phyloP scores from a whole-genome alignment of 2,113 vertebrate species.

The Morone chrysops region DNA sequence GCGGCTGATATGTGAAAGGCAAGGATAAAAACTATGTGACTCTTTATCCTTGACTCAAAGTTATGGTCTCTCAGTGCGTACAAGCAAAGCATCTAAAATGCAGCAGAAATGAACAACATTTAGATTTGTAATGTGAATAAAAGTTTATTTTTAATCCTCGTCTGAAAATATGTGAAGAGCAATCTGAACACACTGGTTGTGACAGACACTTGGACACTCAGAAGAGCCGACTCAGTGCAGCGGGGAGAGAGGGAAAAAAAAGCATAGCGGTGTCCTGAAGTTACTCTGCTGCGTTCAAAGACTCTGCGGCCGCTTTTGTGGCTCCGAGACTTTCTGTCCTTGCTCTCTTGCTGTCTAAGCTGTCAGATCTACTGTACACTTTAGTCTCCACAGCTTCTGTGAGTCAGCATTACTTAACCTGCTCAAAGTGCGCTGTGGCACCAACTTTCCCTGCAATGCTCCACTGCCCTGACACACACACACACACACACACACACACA shows the following conservation, averaged over 20 bases:
- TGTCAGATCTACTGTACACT: slow-evolving; percentile 31
- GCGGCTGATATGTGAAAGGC: too few relatives aligned
- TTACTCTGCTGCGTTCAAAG: background rate
- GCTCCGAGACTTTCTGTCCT: background rate
- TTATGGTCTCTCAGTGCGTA: too few relatives aligned
- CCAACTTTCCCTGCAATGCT: slow-evolving; percentile 14
- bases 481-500: too few relatives aligned
- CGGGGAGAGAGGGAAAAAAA: background rate
- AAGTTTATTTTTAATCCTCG: background rate
- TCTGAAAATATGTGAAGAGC: background rate
- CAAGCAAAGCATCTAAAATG: too few relatives aligned
- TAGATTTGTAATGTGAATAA: background rate
- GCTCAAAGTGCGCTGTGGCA: slow-evolving; percentile 16
- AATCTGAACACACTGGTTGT: background rate
- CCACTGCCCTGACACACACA: background rate
- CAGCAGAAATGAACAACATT: background rate
- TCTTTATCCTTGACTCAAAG: too few relatives aligned
- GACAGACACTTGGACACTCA: background rate
- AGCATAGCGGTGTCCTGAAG: slow-evolving; percentile 1
- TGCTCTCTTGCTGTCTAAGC: slow-evolving; percentile 1
- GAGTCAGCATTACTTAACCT: slow-evolving; percentile 43
- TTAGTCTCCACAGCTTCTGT: background rate
- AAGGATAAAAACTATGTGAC: too few relatives aligned
- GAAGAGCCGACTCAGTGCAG: background rate
- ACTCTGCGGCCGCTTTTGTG: slow-evolving; percentile 5